phyloP scores from a whole-genome alignment of 1,140 invertebrate genomes.

The Drosophila nebulosa region DNA sequence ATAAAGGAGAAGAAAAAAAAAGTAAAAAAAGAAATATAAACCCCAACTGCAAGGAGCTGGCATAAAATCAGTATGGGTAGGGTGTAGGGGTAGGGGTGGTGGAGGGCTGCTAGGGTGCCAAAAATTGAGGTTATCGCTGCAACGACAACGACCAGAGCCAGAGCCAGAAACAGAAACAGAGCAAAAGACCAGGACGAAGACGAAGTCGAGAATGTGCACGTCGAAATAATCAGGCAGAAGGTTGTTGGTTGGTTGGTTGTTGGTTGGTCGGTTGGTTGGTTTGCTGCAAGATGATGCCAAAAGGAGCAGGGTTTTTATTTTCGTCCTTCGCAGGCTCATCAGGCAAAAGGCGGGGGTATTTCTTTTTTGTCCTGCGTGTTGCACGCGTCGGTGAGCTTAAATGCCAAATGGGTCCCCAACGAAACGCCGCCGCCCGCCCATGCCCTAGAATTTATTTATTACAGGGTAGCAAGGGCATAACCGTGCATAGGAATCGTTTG shows the following conservation, averaged over 20 bases:
- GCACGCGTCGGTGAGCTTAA: slow-evolving; percentile 69
- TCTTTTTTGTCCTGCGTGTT: slow-evolving; percentile 54
- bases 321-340: slow-evolving; percentile 8
- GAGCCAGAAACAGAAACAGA: background rate
- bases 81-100: background rate
- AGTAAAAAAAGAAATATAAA: slow-evolving; percentile 14
- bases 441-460: background rate
- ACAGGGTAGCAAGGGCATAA: too few species aligned
- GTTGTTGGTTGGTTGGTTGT: background rate
- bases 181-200: background rate
- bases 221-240: slow-evolving; percentile 20
- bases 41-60: slow-evolving; percentile 61
- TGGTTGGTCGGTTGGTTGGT: background rate
- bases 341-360: slow-evolving; percentile 6
- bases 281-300: slow-evolving; percentile 29
- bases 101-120: slow-evolving; percentile 71
- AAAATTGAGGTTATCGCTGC: slow-evolving; percentile 75
- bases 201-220: background rate
- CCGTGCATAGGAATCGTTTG: too few species aligned
- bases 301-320: background rate
- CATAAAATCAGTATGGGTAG: slow-evolving; percentile 60
- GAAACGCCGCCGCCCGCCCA: background rate
- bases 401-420: slow-evolving; percentile 51
- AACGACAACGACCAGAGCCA: slow-evolving; percentile 24
- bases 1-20: slow-evolving; percentile 2